Evolutionary conservation across 1,140 invertebrate species (phyloP).

Genomic region (Diabrotica undecimpunctata): DNA sequence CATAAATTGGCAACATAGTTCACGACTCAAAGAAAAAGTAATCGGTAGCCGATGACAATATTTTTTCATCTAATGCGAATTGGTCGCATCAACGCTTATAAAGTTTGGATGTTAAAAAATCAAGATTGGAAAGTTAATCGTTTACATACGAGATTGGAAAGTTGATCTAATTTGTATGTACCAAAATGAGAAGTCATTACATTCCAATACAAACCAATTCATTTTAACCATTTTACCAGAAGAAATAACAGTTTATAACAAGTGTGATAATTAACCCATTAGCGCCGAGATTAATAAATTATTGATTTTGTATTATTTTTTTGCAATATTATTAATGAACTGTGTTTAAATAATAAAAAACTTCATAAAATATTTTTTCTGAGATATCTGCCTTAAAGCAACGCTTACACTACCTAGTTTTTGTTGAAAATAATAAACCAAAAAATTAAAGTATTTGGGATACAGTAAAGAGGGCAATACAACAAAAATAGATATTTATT

Average conservation of each 20-base stretch:
- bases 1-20: slow-evolving; percentile 25
- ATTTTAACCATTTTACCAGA: slow-evolving; percentile 8
- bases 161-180: slow-evolving; percentile 21
- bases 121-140: slow-evolving; percentile 13
- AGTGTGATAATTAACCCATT: background rate
- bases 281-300: too few relatives aligned
- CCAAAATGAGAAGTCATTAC: slow-evolving; percentile 3
- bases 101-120: slow-evolving; percentile 20
- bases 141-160: slow-evolving; percentile 11
- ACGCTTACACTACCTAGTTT: too few relatives aligned
- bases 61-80: slow-evolving; percentile 32
- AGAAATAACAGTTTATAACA: background rate
- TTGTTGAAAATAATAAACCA: too few relatives aligned
- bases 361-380: too few relatives aligned
- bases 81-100: slow-evolving; percentile 24
- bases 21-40: slow-evolving; percentile 34
- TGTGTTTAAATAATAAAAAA: too few relatives aligned
- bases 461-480: too few relatives aligned
- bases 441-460: too few relatives aligned
- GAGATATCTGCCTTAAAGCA: too few relatives aligned
- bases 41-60: slow-evolving; percentile 36
- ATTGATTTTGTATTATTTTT: too few relatives aligned
- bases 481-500: too few relatives aligned
- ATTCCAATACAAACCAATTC: too few relatives aligned
- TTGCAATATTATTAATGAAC: too few relatives aligned